These are phyloP conservation scores for Drosophila quadrilineata DNA, from an alignment of 1,140 invertebrate species.

Conservation along the genomic window DNA sequence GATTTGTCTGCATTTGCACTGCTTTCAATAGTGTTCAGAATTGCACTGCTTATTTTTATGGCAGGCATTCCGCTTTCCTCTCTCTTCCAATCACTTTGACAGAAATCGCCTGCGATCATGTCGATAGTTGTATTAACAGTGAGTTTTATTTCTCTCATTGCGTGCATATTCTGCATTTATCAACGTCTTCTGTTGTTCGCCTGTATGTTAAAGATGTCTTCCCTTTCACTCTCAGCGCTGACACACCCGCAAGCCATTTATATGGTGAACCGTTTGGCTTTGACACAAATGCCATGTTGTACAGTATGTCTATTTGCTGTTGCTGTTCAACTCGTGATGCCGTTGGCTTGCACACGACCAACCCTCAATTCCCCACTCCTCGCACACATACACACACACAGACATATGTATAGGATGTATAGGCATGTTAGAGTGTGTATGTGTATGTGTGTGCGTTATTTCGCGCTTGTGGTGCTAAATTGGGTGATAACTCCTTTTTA, in stretches of 20 bases:
- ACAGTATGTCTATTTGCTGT: constrained; percentile 64
- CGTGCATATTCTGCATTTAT: no score
- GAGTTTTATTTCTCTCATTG: no score
- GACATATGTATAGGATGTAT: background rate
- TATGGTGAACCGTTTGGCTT: constrained; percentile 31
- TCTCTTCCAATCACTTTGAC: no score
- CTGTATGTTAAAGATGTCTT: no score
- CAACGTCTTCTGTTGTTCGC: no score
- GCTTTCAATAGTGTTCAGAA: no score
- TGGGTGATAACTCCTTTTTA: constrained; percentile 77
- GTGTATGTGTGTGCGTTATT: constrained; percentile 57
- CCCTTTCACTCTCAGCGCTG: background rate
- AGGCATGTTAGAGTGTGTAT: no score
- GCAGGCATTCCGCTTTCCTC: no score
- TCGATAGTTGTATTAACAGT: no score
- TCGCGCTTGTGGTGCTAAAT: constrained; percentile 75
- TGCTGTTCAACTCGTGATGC: constrained; percentile 56
- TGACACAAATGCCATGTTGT: constrained; percentile 62
- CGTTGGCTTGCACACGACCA: constrained; percentile 18
- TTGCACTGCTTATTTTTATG: no score
- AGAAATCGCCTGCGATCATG: no score
- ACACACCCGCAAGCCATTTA: constrained; percentile 19
- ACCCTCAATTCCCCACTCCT: background rate
- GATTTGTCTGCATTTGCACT: no score
- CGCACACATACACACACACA: background rate